Evolutionary conservation across 1,140 invertebrate genomes (phyloP), one percentile per base, ranked within the genome.

Genomic region (Caenorhabditis remanei): DNA sequence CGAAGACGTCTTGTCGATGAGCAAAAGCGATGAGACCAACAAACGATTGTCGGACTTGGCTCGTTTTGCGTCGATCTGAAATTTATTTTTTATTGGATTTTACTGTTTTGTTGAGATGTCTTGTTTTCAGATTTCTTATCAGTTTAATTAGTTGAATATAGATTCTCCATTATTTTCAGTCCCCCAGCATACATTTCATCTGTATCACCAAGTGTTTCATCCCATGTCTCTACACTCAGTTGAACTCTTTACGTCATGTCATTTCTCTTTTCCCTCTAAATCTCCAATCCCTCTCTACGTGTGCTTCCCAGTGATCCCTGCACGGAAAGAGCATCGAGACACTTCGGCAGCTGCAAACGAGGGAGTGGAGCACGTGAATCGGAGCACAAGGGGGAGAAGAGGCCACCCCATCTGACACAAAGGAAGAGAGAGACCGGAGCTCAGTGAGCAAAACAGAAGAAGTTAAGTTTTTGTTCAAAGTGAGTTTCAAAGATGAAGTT

Each of bases 1-100:
- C 41, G 65, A 63, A 43, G 86, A 71, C 21, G 67, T 87, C 19
- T 75, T 71, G 56, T 87, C 86, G 55, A 87, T 87, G n/a, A 87
- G 58, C 24, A 56, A 50, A n/a, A 87, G 86, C 16, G 86, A 79
- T 11, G 65, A 79, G 16, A 75, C 56, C 86, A 87, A 55, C 56
- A 87, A 48, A 40, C 61, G 75, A 71, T 87, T 84, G 75, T 87
- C 86, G 19, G 41, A 58, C n/a, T 56, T 50, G 32, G 75, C 75
- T 6, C 86, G 75, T 24, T 87, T 87, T 13, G 86, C 86, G 14
- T 58, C 67, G 41, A 55, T 50, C 75, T 71, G 55, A 24, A 53
- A 53, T 41, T 79, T 40, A 21, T 71, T 55, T 85, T 53, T 19
- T 75, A 53, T 14, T 46, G 65, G 40, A 43, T 19, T 53, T 1